Evolutionary conservation across 2,797 vertebrate genomes (phyloP).

Genomic region (Takifugu ocellatus): DNA sequence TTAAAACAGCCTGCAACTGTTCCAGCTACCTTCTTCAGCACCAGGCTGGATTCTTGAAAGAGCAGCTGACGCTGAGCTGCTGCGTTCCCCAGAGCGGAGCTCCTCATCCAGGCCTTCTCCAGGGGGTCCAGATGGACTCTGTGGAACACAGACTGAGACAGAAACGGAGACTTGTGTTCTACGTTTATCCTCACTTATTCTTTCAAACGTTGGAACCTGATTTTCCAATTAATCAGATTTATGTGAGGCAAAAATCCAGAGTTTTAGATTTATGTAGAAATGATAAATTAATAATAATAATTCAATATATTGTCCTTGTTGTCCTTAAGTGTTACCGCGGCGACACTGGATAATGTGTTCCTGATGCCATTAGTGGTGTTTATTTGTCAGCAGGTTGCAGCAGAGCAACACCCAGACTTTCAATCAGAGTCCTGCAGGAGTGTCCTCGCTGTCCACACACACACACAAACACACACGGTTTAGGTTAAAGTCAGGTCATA

Average conservation of each 20-base stretch:
- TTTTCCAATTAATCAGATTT: no score
- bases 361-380: slow-evolving; percentile 58
- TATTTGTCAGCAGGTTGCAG: slow-evolving; percentile 71
- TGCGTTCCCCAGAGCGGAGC: slow-evolving; percentile 53
- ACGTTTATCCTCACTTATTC: no score
- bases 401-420: slow-evolving; percentile 69
- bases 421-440: slow-evolving; percentile 79
- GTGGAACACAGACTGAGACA: slow-evolving; percentile 47
- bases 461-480: no score
- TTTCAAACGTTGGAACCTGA: no score
- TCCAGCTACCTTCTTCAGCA: slow-evolving; percentile 49
- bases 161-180: slow-evolving; percentile 4
- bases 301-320: not conserved
- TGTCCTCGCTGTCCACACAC: slow-evolving; percentile 53
- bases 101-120: slow-evolving; percentile 66
- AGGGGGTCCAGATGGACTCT: slow-evolving; percentile 64
- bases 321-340: slow-evolving; percentile 28
- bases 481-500: no score
- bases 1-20: not conserved
- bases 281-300: no score
- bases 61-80: slow-evolving; percentile 55
- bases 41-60: slow-evolving; percentile 50
- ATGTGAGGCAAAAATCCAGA: no score
- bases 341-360: not conserved
- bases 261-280: no score